Base-by-base conservation (phyloP, 30 jellyfish, hydroid and myxozoan genomes). In the Mastigias papua region DNA sequence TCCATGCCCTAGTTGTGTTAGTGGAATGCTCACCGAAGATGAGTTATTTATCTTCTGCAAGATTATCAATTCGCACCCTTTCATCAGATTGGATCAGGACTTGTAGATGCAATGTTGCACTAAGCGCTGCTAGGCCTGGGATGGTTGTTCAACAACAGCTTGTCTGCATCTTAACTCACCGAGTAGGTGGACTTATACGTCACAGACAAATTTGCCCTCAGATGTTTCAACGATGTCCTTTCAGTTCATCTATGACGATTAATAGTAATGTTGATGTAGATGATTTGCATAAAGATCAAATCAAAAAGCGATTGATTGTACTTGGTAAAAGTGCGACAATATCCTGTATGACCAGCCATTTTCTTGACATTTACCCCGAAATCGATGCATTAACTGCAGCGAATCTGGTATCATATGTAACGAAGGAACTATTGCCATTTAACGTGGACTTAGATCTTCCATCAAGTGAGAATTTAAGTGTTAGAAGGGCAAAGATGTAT, bases 401-500 rank as follows among this genome's bases (percentile, higher is more conserved):
- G 21, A 69, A 73, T 48, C 28, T 85, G 27, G 82, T 66, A 9
- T 35, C 76, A 27, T 81, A 85, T 28, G 69, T 73, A 8, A 60
- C 88, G 30, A 85, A 58, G 77, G 88, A 85, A 42, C 48, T 85
- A 22, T 34, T 85, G 83, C 94, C 94, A 22, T 51, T 31, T 23
- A 80, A 60, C 31, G 6, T 48, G 70, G 78, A 19, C 30, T 15
- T 48, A 54, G 81, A 28, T 3, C 50, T 16, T 15, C 0, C 91
- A 11, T n/a, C 60, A n/a, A 77, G 9, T 23, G 66, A 74, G 8
- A 33, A 29, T 26, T 31, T 62, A 6, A 50, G 33, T 17, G 80
- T 34, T 15, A 72, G 54, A 48, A 72, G 94, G 46, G 88, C 88
- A n/a, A 85, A 60, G 65, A 85, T 85, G 88, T 85, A 85, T 60